These are phyloP conservation scores for Petrocephalus schoutedeni DNA, from an alignment of 2,797 vertebrate genomes.

Conservation along the genomic window DNA sequence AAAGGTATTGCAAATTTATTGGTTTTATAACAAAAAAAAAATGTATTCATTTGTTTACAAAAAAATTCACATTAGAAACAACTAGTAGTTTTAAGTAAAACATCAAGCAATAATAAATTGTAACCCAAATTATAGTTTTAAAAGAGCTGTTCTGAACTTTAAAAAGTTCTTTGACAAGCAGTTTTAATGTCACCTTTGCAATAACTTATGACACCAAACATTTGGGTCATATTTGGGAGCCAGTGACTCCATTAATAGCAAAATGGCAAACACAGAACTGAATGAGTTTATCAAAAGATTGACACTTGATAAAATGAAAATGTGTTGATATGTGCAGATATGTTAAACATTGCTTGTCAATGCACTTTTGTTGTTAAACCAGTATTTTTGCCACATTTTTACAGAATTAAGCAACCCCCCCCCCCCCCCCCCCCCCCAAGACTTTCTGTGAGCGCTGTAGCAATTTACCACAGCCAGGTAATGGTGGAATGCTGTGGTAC, in stretches of 20 bases:
- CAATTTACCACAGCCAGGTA: not conserved
- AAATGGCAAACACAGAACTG: not conserved
- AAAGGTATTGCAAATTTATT: not conserved
- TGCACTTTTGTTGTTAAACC: not conserved
- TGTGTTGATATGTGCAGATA: not conserved
- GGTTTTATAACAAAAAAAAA: not conserved
- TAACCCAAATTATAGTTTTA: not conserved
- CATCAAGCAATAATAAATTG: not conserved
- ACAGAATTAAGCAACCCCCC: not conserved
- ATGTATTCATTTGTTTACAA: not conserved
- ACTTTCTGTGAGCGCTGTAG: not conserved
- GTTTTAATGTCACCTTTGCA: not conserved
- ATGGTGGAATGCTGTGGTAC: conserved; percentile 16
- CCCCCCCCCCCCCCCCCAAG: not conserved
- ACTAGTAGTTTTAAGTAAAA: not conserved
- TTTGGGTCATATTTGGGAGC: not conserved
- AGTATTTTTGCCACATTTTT: not conserved
- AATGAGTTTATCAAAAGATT: not conserved
- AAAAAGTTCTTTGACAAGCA: not conserved
- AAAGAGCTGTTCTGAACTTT: not conserved
- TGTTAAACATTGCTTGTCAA: not conserved
- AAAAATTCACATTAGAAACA: not conserved
- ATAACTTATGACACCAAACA: not conserved
- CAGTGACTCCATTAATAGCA: not conserved
- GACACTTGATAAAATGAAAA: not conserved